Conservation (phyloP, 1,140 invertebrate genomes). For the Branchinecta lynchi region DNA sequence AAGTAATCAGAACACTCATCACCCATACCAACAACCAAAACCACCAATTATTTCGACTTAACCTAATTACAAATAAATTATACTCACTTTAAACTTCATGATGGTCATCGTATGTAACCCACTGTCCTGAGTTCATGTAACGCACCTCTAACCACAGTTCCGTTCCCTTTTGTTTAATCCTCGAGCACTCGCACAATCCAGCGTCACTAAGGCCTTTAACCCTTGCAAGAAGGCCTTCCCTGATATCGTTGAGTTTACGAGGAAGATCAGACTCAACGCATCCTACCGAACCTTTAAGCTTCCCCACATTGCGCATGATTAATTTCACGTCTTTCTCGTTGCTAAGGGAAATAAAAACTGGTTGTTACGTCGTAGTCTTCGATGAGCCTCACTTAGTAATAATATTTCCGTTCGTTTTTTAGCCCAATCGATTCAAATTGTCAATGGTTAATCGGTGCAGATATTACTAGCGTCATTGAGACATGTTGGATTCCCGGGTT, state of each 20-base stretch:
- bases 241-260: constrained; percentile 6
- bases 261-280: constrained; percentile 4
- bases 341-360: constrained; percentile 6
- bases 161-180: constrained; percentile 9
- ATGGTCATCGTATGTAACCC: constrained; percentile 5
- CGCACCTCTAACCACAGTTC: constrained; percentile 4
- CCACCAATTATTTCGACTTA: no score
- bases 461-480: no score
- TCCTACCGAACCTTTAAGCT: background rate
- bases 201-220: background rate
- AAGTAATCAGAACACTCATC: no score
- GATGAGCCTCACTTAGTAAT: constrained; percentile 4
- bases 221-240: constrained; percentile 1
- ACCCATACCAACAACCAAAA: no score
- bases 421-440: no score
- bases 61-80: no score
- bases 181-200: background rate
- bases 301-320: constrained; percentile 5
- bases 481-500: no score
- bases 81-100: constrained; percentile 10
- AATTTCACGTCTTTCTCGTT: constrained; percentile 2
- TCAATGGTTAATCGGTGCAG: no score
- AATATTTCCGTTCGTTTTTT: background rate
- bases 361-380: background rate
- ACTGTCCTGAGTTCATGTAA: background rate